Evolutionary conservation across 2,888 invertebrate genomes (phyloP), one percentile per base, ranked within the genome.

Genomic region (Zeuzera pyrina): DNA sequence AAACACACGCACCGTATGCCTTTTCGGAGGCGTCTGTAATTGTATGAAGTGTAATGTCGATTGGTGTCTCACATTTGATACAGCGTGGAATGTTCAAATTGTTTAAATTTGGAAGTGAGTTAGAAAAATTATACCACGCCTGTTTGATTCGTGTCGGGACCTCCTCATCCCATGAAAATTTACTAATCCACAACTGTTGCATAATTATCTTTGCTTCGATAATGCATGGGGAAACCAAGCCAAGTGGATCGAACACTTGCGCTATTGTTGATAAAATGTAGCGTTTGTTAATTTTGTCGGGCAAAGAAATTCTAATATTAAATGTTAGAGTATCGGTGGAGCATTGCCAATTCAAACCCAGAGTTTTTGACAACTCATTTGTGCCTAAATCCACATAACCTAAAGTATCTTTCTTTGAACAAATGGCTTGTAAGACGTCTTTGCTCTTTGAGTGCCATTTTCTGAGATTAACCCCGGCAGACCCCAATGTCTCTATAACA

Each of bases 1-100:
- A 36, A 8, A 31, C 21, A 11, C 39, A 36, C 8, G 35, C 29
- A 3, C 40, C 40, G 15, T 40, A 37, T 4, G 35, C 33, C 2
- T 12, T 14, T 14, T 40, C 30, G 2, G 36, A 37, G 2, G 35
- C 28, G 15, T 40, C 36, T 11, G 34, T 6, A 16, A 32, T 32
- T 2, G 10, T 12, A 16, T 36, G 35, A 15, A 36, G 10, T n/a
- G 16, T 36, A 21, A 15, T 12, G 10, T 25, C 12, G 2, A 13
- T 12, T 8, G 10, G 4, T 12, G 11, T 15, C n/a, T 11, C 15
- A 13, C 24, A 12, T 2, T 12, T 12, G 10, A 29, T 14, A 31
- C 35, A 35, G 7, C 35, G 19, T 6, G 35, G 29, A 19, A 35
- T 32, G 1, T 31, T 28, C 8, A 35, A n/a, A 4, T 8, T 12